Evolutionary conservation across 2,888 invertebrate genomes (phyloP).

Genomic region (Didymodactylos carnosus): DNA sequence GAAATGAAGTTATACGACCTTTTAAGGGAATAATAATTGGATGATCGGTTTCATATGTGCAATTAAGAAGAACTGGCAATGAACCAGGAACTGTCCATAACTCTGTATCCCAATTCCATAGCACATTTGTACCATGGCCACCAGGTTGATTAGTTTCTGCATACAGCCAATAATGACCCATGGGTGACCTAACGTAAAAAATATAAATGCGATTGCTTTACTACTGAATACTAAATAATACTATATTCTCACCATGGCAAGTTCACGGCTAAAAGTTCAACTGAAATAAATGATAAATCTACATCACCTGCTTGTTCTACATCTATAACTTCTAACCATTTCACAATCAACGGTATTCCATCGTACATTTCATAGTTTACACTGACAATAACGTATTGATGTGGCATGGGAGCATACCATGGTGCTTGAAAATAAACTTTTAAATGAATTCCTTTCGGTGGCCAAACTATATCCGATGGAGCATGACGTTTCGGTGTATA

Average conservation of each 20-base stretch:
- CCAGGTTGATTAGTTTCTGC: constrained; percentile 15
- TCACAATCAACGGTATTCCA: constrained; percentile 17
- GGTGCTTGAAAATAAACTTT: constrained; percentile 15
- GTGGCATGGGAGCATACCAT: constrained; percentile 14
- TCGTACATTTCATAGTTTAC: constrained; percentile 18
- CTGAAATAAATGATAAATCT: constrained; percentile 13
- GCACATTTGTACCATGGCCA: constrained; percentile 15
- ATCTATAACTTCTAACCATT: constrained; percentile 16
- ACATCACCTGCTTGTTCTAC: constrained; percentile 1
- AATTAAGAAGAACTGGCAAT: constrained; percentile 16
- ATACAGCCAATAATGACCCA: constrained; percentile 16
- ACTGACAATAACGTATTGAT: constrained; percentile 15
- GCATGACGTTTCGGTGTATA: constrained; percentile 16
- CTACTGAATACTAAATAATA: not conserved
- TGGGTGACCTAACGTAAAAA: not conserved
- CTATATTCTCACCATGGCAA: constrained; percentile 14
- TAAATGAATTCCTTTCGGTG: constrained; percentile 16
- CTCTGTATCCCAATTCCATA: constrained; percentile 16
- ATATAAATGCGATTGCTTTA: not conserved
- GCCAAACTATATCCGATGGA: constrained; percentile 17
- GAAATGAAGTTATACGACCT: constrained; percentile 15
- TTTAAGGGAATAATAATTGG: not conserved
- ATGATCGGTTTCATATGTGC: constrained; percentile 14
- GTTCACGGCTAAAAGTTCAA: constrained; percentile 17
- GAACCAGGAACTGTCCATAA: constrained; percentile 16